phyloP scores from a whole-genome alignment of 1,140 invertebrate species.

The Babylonia areolata region DNA sequence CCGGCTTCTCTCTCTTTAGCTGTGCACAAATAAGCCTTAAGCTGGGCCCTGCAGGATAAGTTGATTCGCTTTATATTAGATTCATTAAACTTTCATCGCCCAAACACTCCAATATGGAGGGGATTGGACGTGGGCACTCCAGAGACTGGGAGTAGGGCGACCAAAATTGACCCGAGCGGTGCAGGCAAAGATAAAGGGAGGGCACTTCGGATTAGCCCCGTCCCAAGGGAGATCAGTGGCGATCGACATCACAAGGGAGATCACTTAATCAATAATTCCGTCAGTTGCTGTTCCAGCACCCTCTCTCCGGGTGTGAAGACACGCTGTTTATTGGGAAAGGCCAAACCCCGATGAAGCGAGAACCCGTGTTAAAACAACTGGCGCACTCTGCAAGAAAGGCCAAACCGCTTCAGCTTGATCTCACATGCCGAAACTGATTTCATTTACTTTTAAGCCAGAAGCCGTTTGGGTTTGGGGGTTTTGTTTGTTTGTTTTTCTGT shows the following conservation, averaged over 20 bases:
- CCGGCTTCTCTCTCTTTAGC: slow-evolving; percentile 38
- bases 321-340: background rate
- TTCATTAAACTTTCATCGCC: slow-evolving; percentile 49
- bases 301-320: background rate
- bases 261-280: slow-evolving; percentile 34
- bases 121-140: slow-evolving; percentile 37
- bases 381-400: too few relatives aligned
- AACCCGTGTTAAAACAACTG: too few relatives aligned
- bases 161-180: slow-evolving; percentile 40
- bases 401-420: too few relatives aligned
- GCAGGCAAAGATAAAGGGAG: slow-evolving; percentile 28
- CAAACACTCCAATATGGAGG: slow-evolving; percentile 46
- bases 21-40: slow-evolving; percentile 45
- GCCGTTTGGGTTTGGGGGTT: too few relatives aligned
- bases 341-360: background rate
- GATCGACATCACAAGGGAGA: slow-evolving; percentile 30
- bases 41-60: slow-evolving; percentile 39
- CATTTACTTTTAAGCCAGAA: too few relatives aligned
- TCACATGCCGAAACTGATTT: too few relatives aligned
- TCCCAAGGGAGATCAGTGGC: slow-evolving; percentile 32
- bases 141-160: slow-evolving; percentile 3
- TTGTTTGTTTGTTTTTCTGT: too few relatives aligned
- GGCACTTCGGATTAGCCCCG: slow-evolving; percentile 24
- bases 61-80: slow-evolving; percentile 51
- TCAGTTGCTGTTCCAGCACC: background rate